Conservation (phyloP, 2,797 vertebrate species). For the Ptychobarbus kaznakovi region DNA sequence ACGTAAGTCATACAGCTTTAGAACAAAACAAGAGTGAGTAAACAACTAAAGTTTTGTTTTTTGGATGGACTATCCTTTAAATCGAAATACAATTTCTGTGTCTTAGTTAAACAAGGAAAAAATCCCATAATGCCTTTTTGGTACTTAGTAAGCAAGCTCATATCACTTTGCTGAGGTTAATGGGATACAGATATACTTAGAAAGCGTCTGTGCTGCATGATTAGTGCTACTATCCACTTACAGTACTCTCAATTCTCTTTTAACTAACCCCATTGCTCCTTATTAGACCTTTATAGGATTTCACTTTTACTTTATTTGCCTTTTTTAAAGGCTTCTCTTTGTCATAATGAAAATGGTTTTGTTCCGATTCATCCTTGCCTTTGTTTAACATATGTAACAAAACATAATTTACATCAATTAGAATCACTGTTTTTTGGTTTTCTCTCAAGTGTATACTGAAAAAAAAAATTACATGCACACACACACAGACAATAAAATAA, state of each 20-base stretch:
- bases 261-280: constrained; percentile 11
- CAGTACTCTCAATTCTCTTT: constrained; percentile 46
- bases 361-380: background rate
- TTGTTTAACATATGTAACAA: background rate
- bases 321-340: background rate
- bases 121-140: background rate
- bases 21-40: background rate
- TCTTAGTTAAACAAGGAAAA: background rate
- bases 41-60: background rate
- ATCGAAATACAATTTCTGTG: background rate
- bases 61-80: background rate
- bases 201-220: constrained; percentile 69
- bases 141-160: constrained; percentile 59
- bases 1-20: background rate
- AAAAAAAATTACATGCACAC: background rate
- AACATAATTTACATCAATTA: background rate
- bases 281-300: constrained; percentile 15
- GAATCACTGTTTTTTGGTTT: background rate
- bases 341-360: background rate
- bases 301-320: constrained; percentile 1
- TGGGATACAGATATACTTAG: constrained; percentile 68
- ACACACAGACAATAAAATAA: too few species aligned
- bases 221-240: constrained; percentile 61
- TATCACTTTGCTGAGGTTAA: constrained; percentile 68
- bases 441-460: background rate